Percentiles rank a stretch among this genome's conserved stretches.
phyloP scores from a whole-genome alignment of 2,797 vertebrate species.

The Phrynocephalus forsythii region DNA sequence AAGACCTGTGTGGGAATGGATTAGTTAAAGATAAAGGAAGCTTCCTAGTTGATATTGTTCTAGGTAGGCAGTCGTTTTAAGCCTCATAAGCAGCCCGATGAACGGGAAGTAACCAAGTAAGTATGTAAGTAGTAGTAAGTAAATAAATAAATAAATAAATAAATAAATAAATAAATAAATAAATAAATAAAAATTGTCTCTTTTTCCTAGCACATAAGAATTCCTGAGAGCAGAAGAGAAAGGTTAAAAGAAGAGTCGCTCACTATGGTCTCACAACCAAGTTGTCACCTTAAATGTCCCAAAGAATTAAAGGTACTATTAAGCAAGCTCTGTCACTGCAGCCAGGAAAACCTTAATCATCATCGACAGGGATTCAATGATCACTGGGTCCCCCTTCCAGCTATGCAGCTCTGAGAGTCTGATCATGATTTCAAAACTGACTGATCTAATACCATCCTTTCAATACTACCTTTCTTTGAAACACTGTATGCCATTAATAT shows the following conservation, averaged over 20 bases:
- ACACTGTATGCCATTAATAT: conserved; percentile 4
- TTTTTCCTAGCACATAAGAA: background rate
- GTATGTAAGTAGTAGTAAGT: no score
- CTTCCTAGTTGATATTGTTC: background rate
- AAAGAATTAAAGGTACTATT: background rate
- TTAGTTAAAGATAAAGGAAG: background rate
- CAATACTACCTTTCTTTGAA: background rate
- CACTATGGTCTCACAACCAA: background rate
- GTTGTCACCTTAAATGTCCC: background rate
- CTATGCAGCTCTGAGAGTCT: no score
- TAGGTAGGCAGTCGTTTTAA: background rate
- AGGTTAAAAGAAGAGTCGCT: background rate
- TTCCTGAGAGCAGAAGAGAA: background rate
- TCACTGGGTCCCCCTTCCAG: no score
- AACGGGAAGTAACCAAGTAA: no score
- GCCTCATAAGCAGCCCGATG: no score
- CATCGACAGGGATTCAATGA: background rate
- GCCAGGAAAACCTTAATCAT: background rate
- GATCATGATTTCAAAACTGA: no score
- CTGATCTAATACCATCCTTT: background rate
- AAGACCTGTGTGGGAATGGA: background rate
- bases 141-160: no score
- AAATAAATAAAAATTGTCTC: background rate
- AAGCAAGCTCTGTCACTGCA: background rate
- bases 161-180: no score